Conservation (phyloP, 2,797 vertebrate species). For the Phylloscopus collybita region DNA sequence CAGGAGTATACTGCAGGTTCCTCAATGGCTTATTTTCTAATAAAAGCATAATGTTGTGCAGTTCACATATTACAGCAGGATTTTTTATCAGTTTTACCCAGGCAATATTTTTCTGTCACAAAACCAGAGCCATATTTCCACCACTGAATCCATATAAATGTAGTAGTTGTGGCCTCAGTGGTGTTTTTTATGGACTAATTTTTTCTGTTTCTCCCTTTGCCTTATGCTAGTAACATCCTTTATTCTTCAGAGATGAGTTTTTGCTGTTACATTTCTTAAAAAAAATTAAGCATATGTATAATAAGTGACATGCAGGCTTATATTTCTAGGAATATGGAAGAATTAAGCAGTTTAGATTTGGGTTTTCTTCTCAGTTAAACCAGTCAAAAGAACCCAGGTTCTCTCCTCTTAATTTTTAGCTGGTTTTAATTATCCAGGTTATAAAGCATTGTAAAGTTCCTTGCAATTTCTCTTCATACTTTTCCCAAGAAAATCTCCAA, state of each 20-base stretch:
- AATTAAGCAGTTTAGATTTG: background rate
- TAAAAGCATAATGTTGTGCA: background rate
- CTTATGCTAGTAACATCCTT: background rate
- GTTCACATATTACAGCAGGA: background rate
- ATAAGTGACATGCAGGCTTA: background rate
- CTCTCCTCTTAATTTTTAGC: background rate
- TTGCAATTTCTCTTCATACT: background rate
- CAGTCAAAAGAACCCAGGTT: background rate
- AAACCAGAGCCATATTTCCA: background rate
- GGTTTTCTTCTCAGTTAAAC: background rate
- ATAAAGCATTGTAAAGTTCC: background rate
- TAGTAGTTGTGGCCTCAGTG: background rate
- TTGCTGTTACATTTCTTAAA: background rate
- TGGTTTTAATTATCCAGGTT: background rate
- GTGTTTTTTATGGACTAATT: conserved; percentile 24
- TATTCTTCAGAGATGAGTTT: background rate
- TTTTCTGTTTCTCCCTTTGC: conserved; percentile 7
- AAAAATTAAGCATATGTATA: background rate
- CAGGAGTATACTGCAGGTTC: background rate
- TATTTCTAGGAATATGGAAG: background rate
- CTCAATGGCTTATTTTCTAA: conserved; percentile 34
- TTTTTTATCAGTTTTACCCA: background rate
- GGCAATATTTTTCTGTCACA: background rate
- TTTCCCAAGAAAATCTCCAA: background rate
- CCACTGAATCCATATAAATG: background rate